phyloP scores from a whole-genome alignment of 1,140 invertebrate genomes.

The Carposina sasakii region DNA sequence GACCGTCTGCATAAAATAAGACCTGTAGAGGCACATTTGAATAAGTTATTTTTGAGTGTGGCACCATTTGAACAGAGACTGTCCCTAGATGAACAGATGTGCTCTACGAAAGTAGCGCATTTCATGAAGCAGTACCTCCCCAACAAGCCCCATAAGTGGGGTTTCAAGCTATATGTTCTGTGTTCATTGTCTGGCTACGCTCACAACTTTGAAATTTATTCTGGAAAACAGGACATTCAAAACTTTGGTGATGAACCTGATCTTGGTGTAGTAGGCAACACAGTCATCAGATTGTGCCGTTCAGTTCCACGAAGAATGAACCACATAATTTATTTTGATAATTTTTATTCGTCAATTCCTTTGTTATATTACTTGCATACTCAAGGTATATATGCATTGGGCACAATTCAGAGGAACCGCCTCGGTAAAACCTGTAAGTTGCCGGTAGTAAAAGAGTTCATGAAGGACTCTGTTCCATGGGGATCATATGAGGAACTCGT shows the following conservation, averaged over 20 bases:
- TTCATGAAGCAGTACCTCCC: conserved; percentile 1
- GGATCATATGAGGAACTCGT: conserved; percentile 10
- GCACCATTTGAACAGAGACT: conserved; percentile 22
- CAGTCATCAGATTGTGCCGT: conserved; percentile 9
- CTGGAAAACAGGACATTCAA: background rate
- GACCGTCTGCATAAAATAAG: conserved; percentile 51
- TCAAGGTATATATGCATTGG: conserved; percentile 10
- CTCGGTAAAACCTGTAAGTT: conserved; percentile 10
- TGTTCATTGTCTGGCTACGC: conserved; percentile 7
- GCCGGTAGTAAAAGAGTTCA: background rate
- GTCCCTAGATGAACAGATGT: background rate
- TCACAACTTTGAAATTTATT: conserved; percentile 7
- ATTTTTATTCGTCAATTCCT: conserved; percentile 16
- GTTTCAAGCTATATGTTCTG: conserved; percentile 1
- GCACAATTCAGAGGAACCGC: conserved; percentile 15
- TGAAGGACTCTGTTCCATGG: conserved; percentile 5
- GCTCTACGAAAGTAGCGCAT: background rate
- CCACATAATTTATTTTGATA: conserved; percentile 19
- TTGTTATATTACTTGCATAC: conserved; percentile 10
- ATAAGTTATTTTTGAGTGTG: conserved; percentile 32
- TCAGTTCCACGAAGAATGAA: conserved; percentile 4
- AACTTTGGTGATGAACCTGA: conserved; percentile 1
- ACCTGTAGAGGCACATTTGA: conserved; percentile 24
- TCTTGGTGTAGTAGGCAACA: conserved; percentile 4
- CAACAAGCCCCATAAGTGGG: conserved; percentile 1